Base-by-base conservation (phyloP, 2,888 invertebrate species). In the Rhagonycha fulva region DNA sequence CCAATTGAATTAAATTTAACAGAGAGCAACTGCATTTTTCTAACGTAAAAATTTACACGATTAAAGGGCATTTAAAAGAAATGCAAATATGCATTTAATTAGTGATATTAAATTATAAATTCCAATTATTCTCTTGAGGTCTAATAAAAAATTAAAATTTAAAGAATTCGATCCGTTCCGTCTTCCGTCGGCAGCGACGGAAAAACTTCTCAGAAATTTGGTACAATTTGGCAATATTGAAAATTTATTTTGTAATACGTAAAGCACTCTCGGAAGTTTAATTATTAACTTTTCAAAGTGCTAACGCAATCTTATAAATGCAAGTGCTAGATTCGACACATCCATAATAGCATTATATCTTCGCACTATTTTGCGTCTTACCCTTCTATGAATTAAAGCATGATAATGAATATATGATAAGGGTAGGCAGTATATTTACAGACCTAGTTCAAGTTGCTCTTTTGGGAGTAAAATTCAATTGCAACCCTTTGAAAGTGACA, bases 41-140 rank as follows among this genome's bases (percentile, higher is more conserved):
- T 19, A 63, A 74, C 62, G 66, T 62, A 70, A 69, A 19, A 32
- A 14, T 9, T 4, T 7, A 14, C 32, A 26, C 62, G 30, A 19
- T 63, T 11, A 67, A 75, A 72, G 68, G 66, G 30, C 62, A 67
- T 68, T 74, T 75, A n/a, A 67, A 78, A 80, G 78, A 78, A 86
- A 86, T 85, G 83, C 84, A 86, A 85, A 86, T 85, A 86, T 85
- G 86, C 86, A 84, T 86, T 86, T 87, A 86, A 87, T 86, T 87
- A 87, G 85, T 74, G 82, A 84, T 86, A 87, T 87, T 87, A 87
- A 87, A 87, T 87, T 87, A 85, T 85, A 86, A 84, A 86, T 86
- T 85, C 84, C 82, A 76, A 84, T 83, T 82, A 80, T 77, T 79
- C 82, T 73, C 80, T 60, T 71, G 83, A 81, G 82, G 47, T 72